Evolutionary conservation across 1,140 invertebrate species (phyloP).

Genomic region (Lucilia sericata): DNA sequence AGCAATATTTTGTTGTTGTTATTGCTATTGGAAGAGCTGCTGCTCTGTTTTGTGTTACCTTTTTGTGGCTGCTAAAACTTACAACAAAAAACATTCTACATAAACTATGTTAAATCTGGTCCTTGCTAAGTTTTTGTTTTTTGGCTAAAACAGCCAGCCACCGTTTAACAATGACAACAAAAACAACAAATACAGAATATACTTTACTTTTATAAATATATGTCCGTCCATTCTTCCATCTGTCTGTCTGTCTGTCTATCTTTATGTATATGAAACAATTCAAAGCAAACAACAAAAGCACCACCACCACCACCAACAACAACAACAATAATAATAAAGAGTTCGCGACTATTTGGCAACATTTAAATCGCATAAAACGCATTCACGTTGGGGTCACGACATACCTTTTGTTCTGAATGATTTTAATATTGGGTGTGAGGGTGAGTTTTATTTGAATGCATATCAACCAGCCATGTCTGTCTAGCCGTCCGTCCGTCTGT

Average conservation of each 20-base stretch:
- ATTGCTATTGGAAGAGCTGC: neutral
- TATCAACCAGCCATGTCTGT: constrained; percentile 25
- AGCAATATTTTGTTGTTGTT: neutral
- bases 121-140: constrained; percentile 23
- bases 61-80: neutral
- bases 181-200: constrained; percentile 34
- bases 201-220: neutral
- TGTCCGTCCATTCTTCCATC: neutral
- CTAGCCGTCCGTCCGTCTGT: constrained; percentile 5
- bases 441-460: constrained; percentile 42
- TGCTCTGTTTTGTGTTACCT: constrained; percentile 6
- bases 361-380: constrained; percentile 49
- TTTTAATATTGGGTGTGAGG: constrained; percentile 42
- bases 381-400: constrained; percentile 64
- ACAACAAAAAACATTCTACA: neutral
- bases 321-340: constrained; percentile 41
- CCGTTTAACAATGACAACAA: constrained; percentile 45
- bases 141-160: constrained; percentile 26
- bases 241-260: neutral
- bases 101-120: constrained; percentile 43
- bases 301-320: neutral
- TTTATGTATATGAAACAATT: constrained; percentile 1
- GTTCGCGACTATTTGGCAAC: constrained; percentile 46
- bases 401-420: constrained; percentile 47
- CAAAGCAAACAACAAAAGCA: neutral